phyloP scores from a whole-genome alignment of 2,797 vertebrate genomes.

The Erithacus rubecula region DNA sequence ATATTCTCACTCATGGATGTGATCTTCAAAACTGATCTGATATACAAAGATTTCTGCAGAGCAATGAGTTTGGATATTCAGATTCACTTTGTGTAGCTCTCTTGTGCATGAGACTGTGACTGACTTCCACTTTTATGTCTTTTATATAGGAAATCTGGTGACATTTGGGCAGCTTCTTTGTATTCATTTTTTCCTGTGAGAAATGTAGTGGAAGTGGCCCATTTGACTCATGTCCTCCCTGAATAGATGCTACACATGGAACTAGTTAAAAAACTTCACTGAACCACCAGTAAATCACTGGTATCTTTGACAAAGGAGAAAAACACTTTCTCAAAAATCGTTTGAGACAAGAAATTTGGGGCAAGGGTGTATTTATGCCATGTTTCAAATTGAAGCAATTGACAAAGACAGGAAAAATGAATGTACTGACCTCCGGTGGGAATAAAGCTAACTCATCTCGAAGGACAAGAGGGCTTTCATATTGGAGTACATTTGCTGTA shows the following conservation, averaged over 20 bases:
- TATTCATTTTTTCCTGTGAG: conserved; percentile 5
- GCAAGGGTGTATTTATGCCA: conserved; percentile 6
- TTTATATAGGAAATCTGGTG: neutral
- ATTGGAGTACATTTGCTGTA: neutral
- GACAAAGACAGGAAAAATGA: conserved; percentile 14
- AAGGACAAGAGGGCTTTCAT: conserved; percentile 21
- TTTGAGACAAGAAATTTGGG: conserved; percentile 20
- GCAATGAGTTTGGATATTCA: neutral
- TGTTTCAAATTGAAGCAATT: conserved; percentile 37
- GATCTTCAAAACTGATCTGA: neutral
- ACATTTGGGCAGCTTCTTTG: conserved; percentile 11
- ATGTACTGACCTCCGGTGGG: conserved; percentile 5
- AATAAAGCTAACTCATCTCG: conserved; percentile 16
- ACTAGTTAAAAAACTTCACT: conserved; percentile 27
- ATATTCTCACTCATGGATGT: neutral
- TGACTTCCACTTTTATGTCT: neutral
- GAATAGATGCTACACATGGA: neutral
- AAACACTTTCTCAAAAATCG: conserved; percentile 31
- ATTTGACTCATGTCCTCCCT: conserved; percentile 26
- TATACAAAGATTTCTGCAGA: neutral
- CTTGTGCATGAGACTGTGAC: neutral
- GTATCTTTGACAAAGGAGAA: conserved; percentile 6
- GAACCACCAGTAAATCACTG: conserved; percentile 22
- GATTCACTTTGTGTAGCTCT: neutral
- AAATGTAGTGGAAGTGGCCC: conserved; percentile 2